A percentile compares a stretch with the other conserved stretches of the same genome.
phyloP scores from a whole-genome alignment of 2,888 invertebrate species.

The Uropetala carovei region DNA sequence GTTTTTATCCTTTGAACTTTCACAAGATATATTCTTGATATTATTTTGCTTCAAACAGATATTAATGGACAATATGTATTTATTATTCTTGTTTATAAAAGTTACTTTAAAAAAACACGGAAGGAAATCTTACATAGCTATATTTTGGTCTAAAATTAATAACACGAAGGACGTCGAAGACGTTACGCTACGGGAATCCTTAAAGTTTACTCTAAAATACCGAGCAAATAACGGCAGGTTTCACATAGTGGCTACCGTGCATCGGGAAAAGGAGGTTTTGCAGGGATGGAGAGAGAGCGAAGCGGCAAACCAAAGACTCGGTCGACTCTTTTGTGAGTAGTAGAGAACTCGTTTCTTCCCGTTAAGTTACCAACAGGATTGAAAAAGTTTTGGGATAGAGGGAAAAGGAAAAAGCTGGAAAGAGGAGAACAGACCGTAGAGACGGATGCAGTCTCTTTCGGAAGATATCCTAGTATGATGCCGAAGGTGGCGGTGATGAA shows the following conservation, averaged over 20 bases:
- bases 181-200: neutral
- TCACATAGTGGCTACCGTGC: neutral
- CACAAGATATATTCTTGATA: too few species aligned
- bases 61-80: too few species aligned
- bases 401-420: neutral
- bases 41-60: too few species aligned
- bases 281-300: neutral
- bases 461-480: conserved; percentile 15
- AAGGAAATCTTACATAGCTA: too few species aligned
- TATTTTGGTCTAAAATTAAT: neutral
- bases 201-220: neutral
- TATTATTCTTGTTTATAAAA: too few species aligned
- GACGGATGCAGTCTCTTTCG: conserved; percentile 4
- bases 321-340: neutral
- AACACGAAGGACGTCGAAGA: neutral
- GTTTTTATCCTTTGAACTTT: too few species aligned
- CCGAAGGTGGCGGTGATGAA: conserved; percentile 1
- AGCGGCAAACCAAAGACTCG: neutral
- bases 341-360: neutral
- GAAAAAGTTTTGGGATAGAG: conserved; percentile 31
- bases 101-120: too few species aligned
- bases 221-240: neutral
- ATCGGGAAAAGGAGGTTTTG: neutral
- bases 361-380: conserved; percentile 47
- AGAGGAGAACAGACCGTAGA: neutral